Percentiles rank a stretch among this genome's conserved stretches.
Conservation (phyloP, 1,140 invertebrate genomes). For the Procambarus virginalis region DNA sequence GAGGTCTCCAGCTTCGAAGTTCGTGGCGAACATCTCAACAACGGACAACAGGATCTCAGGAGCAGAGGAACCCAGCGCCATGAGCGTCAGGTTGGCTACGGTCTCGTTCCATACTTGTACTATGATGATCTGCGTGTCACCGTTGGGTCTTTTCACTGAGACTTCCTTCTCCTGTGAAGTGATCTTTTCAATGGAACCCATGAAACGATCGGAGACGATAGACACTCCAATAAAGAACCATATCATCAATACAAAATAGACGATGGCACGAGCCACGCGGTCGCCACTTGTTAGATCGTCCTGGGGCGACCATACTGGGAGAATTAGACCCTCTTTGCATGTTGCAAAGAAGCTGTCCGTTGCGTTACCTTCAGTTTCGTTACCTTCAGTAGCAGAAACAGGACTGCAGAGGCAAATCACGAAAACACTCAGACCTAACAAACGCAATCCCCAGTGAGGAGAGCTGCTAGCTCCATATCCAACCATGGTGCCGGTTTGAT, state of each 20-base stretch:
- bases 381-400: conserved; percentile 49
- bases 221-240: conserved; percentile 99
- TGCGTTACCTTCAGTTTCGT: conserved; percentile 34
- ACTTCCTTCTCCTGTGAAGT: conserved; percentile 97
- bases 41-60: conserved; percentile 98
- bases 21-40: conserved; percentile 94
- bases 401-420: conserved; percentile 55
- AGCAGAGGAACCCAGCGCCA: conserved; percentile 95
- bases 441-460: conserved; percentile 57
- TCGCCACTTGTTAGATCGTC: conserved; percentile 81
- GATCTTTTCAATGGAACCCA: conserved; percentile 99
- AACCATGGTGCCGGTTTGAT: conserved; percentile 51
- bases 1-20: conserved; percentile 95
- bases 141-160: conserved; percentile 85
- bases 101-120: conserved; percentile 94
- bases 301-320: conserved; percentile 88
- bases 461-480: conserved; percentile 39
- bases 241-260: conserved; percentile 91
- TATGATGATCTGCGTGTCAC: conserved; percentile 89
- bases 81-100: conserved; percentile 97
- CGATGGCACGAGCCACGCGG: conserved; percentile 85
- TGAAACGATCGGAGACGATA: conserved; percentile 98
- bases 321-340: conserved; percentile 85
- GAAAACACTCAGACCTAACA: conserved; percentile 57
- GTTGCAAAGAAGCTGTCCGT: conserved; percentile 40